Percentiles rank a stretch among this genome's conserved stretches.
Conservation (phyloP, 2,888 invertebrate species). For the Nemotelus nigrinus region DNA sequence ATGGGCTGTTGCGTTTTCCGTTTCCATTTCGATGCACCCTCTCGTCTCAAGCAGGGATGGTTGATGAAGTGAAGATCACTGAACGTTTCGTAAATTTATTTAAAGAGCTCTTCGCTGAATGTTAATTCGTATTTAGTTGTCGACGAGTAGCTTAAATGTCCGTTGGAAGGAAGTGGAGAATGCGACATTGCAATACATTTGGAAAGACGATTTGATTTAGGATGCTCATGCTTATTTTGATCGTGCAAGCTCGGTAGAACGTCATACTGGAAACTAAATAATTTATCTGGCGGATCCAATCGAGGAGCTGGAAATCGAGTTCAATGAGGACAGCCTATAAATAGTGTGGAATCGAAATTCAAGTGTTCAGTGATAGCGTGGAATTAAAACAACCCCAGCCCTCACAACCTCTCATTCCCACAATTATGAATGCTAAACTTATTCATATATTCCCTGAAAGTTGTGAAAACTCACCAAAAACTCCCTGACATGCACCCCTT, state of each 20-base stretch:
- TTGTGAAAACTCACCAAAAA: background rate
- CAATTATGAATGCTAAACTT: conserved; percentile 27
- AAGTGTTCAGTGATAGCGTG: no score
- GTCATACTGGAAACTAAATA: background rate
- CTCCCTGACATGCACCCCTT: conserved; percentile 20
- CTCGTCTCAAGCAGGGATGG: background rate
- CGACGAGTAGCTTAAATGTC: background rate
- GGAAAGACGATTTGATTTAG: background rate
- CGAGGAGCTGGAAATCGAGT: no score
- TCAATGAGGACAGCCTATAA: no score
- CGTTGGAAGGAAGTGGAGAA: no score
- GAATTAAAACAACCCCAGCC: no score
- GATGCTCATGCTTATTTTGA: background rate
- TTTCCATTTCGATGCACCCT: conserved; percentile 27
- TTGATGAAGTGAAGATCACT: background rate
- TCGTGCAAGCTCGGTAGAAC: background rate
- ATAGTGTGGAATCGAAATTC: no score
- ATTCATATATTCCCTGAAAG: conserved; percentile 24
- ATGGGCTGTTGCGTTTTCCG: conserved; percentile 18
- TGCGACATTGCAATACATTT: background rate
- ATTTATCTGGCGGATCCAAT: no score
- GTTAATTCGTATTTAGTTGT: background rate
- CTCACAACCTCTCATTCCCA: conserved; percentile 3
- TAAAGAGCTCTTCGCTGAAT: background rate
- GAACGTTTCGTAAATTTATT: background rate